Conservation (phyloP, 2,113 vertebrate genomes). For the Mormoops blainvillei region DNA sequence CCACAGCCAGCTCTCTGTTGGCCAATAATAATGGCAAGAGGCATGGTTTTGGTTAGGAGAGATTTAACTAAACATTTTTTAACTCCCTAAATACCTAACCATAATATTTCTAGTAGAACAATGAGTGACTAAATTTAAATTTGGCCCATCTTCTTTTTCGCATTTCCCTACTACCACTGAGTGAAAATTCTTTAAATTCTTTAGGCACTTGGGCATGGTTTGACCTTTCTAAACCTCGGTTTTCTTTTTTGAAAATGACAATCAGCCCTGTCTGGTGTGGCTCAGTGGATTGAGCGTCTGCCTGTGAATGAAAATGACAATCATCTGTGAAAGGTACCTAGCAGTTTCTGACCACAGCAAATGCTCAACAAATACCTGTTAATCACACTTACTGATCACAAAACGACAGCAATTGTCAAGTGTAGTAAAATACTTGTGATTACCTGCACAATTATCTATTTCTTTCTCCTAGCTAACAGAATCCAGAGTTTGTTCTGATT, state of each 20-base stretch:
- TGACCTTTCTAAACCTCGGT: neutral
- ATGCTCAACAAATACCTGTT: neutral
- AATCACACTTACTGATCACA: neutral
- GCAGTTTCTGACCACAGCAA: neutral
- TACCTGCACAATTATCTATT: neutral
- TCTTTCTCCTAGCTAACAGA: neutral
- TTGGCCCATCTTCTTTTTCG: neutral
- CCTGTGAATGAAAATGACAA: no score
- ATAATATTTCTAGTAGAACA: neutral
- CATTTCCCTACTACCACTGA: neutral
- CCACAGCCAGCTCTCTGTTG: constrained; percentile 40
- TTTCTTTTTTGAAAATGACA: constrained; percentile 32
- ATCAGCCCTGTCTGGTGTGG: no score
- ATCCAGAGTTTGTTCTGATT: constrained; percentile 10
- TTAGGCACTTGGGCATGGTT: neutral
- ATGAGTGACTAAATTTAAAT: neutral
- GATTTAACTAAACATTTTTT: constrained; percentile 12
- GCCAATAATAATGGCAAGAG: constrained; percentile 50
- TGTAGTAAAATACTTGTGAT: neutral
- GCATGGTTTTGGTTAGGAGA: constrained; percentile 15
- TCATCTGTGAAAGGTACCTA: neutral
- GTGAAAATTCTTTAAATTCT: constrained; percentile 2
- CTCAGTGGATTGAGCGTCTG: no score
- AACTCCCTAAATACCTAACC: constrained; percentile 21
- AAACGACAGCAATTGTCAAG: neutral